Base-by-base conservation (phyloP, 2,113 vertebrate species). In the Isichthys henryi region DNA sequence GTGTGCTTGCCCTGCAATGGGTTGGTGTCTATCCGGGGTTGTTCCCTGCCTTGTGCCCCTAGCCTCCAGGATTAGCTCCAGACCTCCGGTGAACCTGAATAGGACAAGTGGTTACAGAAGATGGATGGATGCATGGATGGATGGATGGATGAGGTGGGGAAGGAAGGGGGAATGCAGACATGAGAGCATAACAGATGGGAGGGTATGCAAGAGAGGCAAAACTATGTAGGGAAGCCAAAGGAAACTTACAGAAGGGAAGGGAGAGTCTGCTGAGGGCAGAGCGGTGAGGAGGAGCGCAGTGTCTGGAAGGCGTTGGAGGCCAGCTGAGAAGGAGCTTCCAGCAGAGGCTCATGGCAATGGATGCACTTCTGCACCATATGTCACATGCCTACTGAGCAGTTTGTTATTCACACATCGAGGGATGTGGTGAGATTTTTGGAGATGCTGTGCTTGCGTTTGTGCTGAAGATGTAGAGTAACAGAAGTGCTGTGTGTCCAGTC, bases 291-390 rank as follows among this genome's bases (percentile, higher is more conserved):
- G 15, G 45, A 50, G 80, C 85, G 88, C 86, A 48, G 88, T 77
- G 84, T 85, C n/a, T n/a, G 46, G 9, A 17, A n/a, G 8, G 27
- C 8, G 19, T 6, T 7, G 19, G 45, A 17, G 5, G 74, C 48
- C 74, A 86, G 74, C 90, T 86, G 89, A 93, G 49, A 89, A 35
- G 88, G 89, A 86, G 77, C 88, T 89, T 90, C 83, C 52, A 88
- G 83, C 86, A 77, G 27, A 52, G 90, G n/a, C 90, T 91, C 52
- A 23, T 80, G 53, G 89, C 89, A 91, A 15, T 43, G 49, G 70
- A 87, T 92, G 91, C 92, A 92, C 93, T 92, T 92, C 92, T 91
- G 90, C 92, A 92, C 92, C 86, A 31, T 70, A 91, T 48, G 90
- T 86, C 56, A 89, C 50, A 58, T 70, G 91, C 52, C 89, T 91